These are phyloP conservation scores for Ichneumoninae sp. DNA, from an alignment of 2,888 invertebrate genomes.

Conservation along the genomic window DNA sequence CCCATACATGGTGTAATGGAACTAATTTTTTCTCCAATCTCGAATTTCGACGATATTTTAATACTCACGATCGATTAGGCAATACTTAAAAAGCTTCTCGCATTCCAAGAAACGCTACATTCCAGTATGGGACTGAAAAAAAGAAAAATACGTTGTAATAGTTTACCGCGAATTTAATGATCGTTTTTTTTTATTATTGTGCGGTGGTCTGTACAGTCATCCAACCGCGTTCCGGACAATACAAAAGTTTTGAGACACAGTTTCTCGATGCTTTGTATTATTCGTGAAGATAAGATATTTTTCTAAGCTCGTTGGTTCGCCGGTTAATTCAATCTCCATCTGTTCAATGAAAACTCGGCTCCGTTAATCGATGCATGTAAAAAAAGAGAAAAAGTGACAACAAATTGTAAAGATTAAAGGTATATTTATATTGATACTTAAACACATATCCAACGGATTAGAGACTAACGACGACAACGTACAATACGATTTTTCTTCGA, in stretches of 20 bases:
- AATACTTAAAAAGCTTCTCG: not conserved
- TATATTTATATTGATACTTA: conserved; percentile 76
- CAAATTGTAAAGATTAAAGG: conserved; percentile 63
- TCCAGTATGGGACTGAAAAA: not conserved
- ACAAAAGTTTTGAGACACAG: conserved; percentile 5
- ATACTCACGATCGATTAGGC: conserved; percentile 3
- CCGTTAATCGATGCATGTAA: conserved; percentile 41
- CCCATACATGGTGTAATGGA: not conserved
- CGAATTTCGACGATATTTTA: conserved; percentile 4
- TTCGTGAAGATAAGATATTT: conserved; percentile 61
- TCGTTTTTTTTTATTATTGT: not conserved
- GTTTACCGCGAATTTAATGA: not conserved
- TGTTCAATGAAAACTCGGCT: conserved; percentile 45
- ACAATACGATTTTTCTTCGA: conserved; percentile 68
- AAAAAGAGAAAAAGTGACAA: conserved; percentile 39
- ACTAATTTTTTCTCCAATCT: not conserved
- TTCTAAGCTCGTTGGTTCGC: conserved; percentile 64
- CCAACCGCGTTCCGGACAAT: conserved; percentile 40
- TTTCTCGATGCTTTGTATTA: conserved; percentile 32
- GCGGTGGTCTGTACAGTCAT: conserved; percentile 30
- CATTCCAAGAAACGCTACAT: conserved; percentile 5
- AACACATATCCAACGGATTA: conserved; percentile 79
- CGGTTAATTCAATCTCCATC: conserved; percentile 42
- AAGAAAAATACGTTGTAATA: not conserved
- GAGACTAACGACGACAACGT: conserved; percentile 69